Evolutionary conservation across 2,888 invertebrate genomes (phyloP).

Genomic region (Parascotia fuliginaria): DNA sequence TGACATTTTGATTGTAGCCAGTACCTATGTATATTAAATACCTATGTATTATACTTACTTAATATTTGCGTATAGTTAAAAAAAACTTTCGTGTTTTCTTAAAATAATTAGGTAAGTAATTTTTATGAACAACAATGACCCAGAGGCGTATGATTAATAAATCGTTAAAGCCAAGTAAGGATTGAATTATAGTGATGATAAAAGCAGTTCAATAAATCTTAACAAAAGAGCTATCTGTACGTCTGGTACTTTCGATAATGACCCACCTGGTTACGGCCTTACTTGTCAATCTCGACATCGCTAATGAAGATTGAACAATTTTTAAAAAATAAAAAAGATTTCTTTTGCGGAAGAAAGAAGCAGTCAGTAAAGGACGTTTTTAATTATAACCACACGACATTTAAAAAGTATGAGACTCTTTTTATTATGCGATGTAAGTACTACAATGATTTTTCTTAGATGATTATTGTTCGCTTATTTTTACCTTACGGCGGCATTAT

Average conservation of each 20-base stretch:
- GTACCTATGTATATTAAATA: too few species aligned
- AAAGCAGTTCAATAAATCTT: conserved; percentile 59
- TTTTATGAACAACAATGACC: too few species aligned
- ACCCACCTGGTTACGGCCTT: conserved; percentile 58
- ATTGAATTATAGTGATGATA: conserved; percentile 52
- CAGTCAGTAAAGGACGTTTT: conserved; percentile 30
- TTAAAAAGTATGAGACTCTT: too few species aligned
- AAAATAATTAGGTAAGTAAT: too few species aligned
- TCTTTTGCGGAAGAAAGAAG: conserved; percentile 26
- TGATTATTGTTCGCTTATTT: conserved; percentile 16
- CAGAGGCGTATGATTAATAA: conserved; percentile 51
- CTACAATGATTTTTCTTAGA: conserved; percentile 17
- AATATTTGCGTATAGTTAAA: too few species aligned
- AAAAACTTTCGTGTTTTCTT: too few species aligned
- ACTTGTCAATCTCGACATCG: conserved; percentile 61
- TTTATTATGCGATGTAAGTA: too few species aligned
- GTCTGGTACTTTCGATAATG: conserved; percentile 61
- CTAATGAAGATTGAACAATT: conserved; percentile 66
- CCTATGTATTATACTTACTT: too few species aligned
- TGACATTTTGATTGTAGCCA: too few species aligned
- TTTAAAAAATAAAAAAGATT: conserved; percentile 31
- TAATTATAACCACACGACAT: conserved; percentile 27
- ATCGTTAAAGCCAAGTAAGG: conserved; percentile 60
- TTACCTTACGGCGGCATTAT: conserved; percentile 27
- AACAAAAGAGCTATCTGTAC: conserved; percentile 52